Base-by-base conservation (phyloP, 2,113 vertebrate genomes). In the Semnornis frantzii region DNA sequence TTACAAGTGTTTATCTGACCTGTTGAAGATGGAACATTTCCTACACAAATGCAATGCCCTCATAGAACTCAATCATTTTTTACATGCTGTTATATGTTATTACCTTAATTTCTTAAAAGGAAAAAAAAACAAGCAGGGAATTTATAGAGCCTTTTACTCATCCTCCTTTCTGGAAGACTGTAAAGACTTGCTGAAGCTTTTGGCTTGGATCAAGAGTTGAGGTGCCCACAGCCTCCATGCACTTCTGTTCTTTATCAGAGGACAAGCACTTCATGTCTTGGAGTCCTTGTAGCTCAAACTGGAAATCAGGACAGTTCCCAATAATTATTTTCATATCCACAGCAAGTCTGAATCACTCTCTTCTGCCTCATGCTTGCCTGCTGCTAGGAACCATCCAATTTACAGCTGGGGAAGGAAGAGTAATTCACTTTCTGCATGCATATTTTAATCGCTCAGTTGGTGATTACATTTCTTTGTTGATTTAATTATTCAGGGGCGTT, bases 281-380 rank as follows among this genome's bases (percentile, higher is more conserved):
- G 37, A 33, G 19, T 48, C 60, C 44, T 39, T 1, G 0, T 21
- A 55, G 28, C 31, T 30, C 8, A 4, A 15, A 4, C 8, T 64
- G 31, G 21, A 50, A 76, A 44, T 30, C 27, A 70, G 70, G 34
- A 37, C 16, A 34, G 28, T 39, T 57, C 21, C 14, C 12, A 60
- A 30, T 9, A 39, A 9, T 54, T 34, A 8, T 20, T 58, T 37
- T 33, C 16, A 7, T 68, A 44, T 17, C 33, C 4, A 4, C 37
- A 33, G 33, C 25, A 50, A 7, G 25, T 57, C 6, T 62, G 5
- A 68, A 12, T 44, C n/a, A 7, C 5, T 28, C 4, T 17, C 5
- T n/a, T 54, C 28, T 78, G 6, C 18, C 13, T 80, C 2, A 0
- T 52, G 30, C 42, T 55, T 0, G 0, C 28, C 27, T 74, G 31